phyloP scores from a whole-genome alignment of 2,797 vertebrate species.

The Protosalanx chinensis region DNA sequence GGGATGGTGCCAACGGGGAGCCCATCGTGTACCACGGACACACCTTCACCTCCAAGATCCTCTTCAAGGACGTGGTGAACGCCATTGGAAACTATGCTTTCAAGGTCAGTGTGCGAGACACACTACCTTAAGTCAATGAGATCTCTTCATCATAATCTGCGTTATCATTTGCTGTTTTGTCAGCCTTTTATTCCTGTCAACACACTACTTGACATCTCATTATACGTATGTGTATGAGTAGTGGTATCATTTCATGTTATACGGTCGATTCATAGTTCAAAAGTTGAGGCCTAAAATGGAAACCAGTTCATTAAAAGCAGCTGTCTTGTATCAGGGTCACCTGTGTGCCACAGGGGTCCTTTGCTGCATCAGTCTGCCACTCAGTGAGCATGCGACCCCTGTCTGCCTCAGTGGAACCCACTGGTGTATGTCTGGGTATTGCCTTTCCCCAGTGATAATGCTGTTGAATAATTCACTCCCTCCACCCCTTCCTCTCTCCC shows the following conservation, averaged over 20 bases:
- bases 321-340: conserved; percentile 24
- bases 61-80: conserved; percentile 87
- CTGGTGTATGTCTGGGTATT: conserved; percentile 44
- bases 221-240: conserved; percentile 41
- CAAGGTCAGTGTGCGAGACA: conserved; percentile 59
- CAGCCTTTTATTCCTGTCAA: background rate
- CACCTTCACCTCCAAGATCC: conserved; percentile 92
- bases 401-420: conserved; percentile 31
- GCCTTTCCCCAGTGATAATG: conserved; percentile 50
- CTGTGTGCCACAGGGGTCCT: conserved; percentile 11
- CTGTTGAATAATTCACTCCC: conserved; percentile 49
- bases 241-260: conserved; percentile 26
- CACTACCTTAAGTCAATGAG: background rate
- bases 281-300: conserved; percentile 1
- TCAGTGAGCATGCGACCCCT: conserved; percentile 32
- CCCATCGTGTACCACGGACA: conserved; percentile 92
- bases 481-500: conserved; percentile 11
- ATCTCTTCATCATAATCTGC: background rate
- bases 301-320: background rate
- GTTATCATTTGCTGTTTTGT: background rate
- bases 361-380: conserved; percentile 20
- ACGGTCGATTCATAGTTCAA: background rate
- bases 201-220: conserved; percentile 30
- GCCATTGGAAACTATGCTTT: conserved; percentile 88
- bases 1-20: conserved; percentile 90